Evolutionary conservation across 2,888 invertebrate species (phyloP).

Genomic region (Aleiodes testaceus): DNA sequence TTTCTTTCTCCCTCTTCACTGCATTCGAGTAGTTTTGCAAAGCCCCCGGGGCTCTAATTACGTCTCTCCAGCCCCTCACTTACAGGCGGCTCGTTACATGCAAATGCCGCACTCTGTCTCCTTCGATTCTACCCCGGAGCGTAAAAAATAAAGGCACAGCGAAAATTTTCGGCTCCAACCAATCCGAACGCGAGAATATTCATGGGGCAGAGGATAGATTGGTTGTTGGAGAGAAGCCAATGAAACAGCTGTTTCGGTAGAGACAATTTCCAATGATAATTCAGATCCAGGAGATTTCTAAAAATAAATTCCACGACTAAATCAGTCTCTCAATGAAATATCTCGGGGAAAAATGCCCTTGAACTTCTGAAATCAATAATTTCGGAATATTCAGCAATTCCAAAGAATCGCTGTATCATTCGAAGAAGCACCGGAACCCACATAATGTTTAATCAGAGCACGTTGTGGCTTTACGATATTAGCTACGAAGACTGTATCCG

Average conservation of each 20-base stretch:
- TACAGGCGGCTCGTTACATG: constrained; percentile 52
- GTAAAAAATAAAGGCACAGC: constrained; percentile 34
- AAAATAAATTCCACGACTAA: constrained; percentile 25
- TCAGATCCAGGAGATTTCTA: constrained; percentile 24
- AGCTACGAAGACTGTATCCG: constrained; percentile 54
- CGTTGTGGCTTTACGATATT: constrained; percentile 72
- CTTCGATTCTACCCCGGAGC: not conserved
- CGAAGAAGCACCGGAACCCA: constrained; percentile 64
- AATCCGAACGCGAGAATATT: constrained; percentile 31
- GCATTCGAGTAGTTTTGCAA: constrained; percentile 58
- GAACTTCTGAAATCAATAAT: too few relatives aligned
- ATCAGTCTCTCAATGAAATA: constrained; percentile 2
- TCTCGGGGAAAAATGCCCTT: too few relatives aligned
- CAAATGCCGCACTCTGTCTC: constrained; percentile 50
- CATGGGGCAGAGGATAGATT: constrained; percentile 10
- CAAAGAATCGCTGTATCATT: constrained; percentile 44
- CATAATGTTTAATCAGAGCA: constrained; percentile 72
- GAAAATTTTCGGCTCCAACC: constrained; percentile 51
- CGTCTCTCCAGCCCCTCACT: constrained; percentile 52
- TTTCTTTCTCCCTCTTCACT: constrained; percentile 49
- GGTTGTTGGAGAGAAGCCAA: constrained; percentile 51
- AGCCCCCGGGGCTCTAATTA: constrained; percentile 71
- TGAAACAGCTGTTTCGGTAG: constrained; percentile 47
- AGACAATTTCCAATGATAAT: constrained; percentile 2
- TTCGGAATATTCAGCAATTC: not conserved